Conservation (phyloP, 2,888 invertebrate genomes). For the Agapostemon virescens region DNA sequence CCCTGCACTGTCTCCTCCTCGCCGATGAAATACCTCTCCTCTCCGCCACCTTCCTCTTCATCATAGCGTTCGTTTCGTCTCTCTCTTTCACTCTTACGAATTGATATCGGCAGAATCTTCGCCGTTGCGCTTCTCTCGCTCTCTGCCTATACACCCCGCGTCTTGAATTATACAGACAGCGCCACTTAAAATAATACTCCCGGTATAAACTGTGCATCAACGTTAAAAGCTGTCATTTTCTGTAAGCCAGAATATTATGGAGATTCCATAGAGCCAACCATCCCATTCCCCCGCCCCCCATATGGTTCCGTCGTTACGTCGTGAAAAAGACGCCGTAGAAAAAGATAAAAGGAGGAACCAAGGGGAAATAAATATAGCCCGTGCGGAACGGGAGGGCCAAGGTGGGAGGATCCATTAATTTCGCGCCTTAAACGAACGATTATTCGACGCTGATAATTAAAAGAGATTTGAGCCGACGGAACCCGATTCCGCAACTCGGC, state of each 20-base stretch:
- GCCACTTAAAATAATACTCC: conserved; percentile 79
- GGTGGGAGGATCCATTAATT: conserved; percentile 53
- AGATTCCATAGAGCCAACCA: conserved; percentile 71
- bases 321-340: conserved; percentile 55
- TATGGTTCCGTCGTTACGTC: conserved; percentile 53
- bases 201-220: conserved; percentile 79
- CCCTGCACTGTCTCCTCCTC: conserved; percentile 46
- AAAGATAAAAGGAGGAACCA: conserved; percentile 29
- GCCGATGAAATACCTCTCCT: conserved; percentile 28
- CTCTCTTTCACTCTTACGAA: conserved; percentile 40
- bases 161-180: conserved; percentile 77
- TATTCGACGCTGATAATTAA: conserved; percentile 63
- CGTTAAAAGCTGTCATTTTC: conserved; percentile 80
- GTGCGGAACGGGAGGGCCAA: not conserved
- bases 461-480: conserved; percentile 33
- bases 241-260: conserved; percentile 79
- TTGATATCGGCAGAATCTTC: conserved; percentile 31
- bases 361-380: conserved; percentile 35
- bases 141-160: conserved; percentile 59
- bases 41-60: conserved; percentile 28
- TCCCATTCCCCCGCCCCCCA: conserved; percentile 43
- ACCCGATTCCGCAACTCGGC: not conserved
- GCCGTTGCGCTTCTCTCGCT: conserved; percentile 20
- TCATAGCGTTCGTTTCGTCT: not conserved
- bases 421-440: conserved; percentile 57